Evolutionary conservation across 1,140 invertebrate species (phyloP).

Genomic region (Carposina sasakii): DNA sequence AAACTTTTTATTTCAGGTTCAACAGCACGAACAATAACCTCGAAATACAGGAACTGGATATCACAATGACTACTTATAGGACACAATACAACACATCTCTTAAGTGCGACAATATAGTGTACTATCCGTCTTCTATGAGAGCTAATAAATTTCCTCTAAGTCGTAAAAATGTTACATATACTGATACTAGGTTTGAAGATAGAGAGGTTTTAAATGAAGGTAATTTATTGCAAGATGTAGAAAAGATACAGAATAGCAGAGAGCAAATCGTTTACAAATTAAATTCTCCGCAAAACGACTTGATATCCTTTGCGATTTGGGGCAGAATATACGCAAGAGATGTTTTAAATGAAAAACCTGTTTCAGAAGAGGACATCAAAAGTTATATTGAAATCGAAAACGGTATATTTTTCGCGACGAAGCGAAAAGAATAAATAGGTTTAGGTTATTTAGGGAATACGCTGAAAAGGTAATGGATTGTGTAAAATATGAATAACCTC

Average conservation of each 20-base stretch:
- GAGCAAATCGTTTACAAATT: slow-evolving; percentile 23
- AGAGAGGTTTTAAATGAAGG: slow-evolving; percentile 4
- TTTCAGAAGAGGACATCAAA: slow-evolving; percentile 30
- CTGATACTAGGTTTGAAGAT: slow-evolving; percentile 9
- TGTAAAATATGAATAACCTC: no score
- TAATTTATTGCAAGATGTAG: slow-evolving; percentile 5
- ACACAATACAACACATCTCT: slow-evolving; percentile 41
- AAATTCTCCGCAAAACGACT: slow-evolving; percentile 32
- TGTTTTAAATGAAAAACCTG: slow-evolving; percentile 22
- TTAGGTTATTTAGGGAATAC: no score
- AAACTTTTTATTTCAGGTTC: slow-evolving; percentile 39
- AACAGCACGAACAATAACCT: slow-evolving; percentile 23
- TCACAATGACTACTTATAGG: slow-evolving; percentile 42
- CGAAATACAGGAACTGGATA: slow-evolving; percentile 44
- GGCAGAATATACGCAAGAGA: slow-evolving; percentile 41
- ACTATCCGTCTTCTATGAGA: slow-evolving; percentile 40
- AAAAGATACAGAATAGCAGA: slow-evolving; percentile 13
- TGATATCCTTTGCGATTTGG: slow-evolving; percentile 48
- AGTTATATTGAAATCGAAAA: slow-evolving; percentile 38
- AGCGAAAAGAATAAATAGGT: no score
- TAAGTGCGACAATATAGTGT: slow-evolving; percentile 43
- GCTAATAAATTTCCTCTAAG: slow-evolving; percentile 47
- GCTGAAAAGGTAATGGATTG: no score
- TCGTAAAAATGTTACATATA: slow-evolving; percentile 36
- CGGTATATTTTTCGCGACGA: slow-evolving; percentile 27